Conservation (phyloP, 2,888 invertebrate genomes). For the Caenorhabditis zanzibari region DNA sequence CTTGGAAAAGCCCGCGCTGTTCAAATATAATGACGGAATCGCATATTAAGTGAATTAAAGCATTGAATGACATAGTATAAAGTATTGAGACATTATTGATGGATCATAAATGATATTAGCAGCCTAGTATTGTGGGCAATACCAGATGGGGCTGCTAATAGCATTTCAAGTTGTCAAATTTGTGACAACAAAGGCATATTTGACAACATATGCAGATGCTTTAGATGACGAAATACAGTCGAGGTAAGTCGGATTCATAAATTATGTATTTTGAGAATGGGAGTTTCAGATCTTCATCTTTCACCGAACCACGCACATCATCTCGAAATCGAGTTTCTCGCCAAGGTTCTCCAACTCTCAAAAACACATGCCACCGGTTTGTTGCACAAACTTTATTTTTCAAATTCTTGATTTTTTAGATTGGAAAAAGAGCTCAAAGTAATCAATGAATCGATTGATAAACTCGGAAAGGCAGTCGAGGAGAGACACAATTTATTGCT, state of each 20-base stretch:
- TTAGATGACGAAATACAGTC: constrained; percentile 60
- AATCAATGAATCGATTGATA: constrained; percentile 65
- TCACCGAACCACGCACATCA: constrained; percentile 38
- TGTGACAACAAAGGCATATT: too few relatives aligned
- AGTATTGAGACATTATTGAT: too few relatives aligned
- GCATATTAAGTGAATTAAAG: too few relatives aligned
- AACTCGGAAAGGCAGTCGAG: constrained; percentile 64
- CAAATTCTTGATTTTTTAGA: constrained; percentile 14
- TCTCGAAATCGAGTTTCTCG: constrained; percentile 19
- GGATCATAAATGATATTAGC: too few relatives aligned
- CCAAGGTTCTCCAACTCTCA: constrained; percentile 35
- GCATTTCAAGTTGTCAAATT: too few relatives aligned
- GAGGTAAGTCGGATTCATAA: constrained; percentile 24
- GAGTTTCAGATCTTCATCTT: constrained; percentile 57
- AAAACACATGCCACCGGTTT: constrained; percentile 38
- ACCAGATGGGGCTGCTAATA: too few relatives aligned
- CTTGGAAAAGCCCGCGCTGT: too few relatives aligned
- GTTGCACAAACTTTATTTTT: not conserved
- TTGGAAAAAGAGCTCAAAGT: constrained; percentile 62
- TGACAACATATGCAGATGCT: constrained; percentile 63
- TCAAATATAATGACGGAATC: too few relatives aligned
- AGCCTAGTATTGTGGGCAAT: too few relatives aligned
- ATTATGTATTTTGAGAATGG: too few relatives aligned
- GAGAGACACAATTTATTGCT: constrained; percentile 60
- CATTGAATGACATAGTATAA: too few relatives aligned